Evolutionary conservation across 2,113 vertebrate species (phyloP).

Genomic region (Ammodramus savannarum): DNA sequence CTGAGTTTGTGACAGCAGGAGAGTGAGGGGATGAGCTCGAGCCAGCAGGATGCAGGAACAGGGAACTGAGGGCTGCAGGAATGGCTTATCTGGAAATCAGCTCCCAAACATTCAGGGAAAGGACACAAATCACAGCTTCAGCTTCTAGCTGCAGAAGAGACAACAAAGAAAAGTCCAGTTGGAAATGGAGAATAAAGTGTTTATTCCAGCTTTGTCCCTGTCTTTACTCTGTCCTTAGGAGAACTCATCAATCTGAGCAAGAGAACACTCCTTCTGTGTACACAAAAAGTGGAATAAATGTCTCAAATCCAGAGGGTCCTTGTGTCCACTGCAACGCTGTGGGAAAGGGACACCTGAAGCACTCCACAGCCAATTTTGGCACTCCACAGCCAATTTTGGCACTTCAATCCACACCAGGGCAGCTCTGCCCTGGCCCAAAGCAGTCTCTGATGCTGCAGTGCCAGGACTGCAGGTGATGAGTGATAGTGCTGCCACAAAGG

Average conservation of each 20-base stretch:
- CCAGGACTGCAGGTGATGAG: no score
- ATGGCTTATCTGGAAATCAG: neutral
- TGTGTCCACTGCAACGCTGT: rapidly evolving
- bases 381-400: neutral
- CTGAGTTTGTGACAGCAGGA: neutral
- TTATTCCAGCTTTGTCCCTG: neutral
- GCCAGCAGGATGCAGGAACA: neutral
- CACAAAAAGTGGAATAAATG: neutral
- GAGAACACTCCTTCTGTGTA: rapidly evolving
- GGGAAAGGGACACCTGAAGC: neutral
- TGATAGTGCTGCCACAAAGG: rapidly evolving
- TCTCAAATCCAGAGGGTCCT: neutral
- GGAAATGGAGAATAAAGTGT: neutral
- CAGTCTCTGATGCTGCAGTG: rapidly evolving
- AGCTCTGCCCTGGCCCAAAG: neutral
- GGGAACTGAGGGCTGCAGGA: rapidly evolving
- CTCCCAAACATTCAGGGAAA: neutral
- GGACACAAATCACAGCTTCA: neutral
- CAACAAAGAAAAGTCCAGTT: neutral
- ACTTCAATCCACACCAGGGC: rapidly evolving
- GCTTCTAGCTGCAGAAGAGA: neutral
- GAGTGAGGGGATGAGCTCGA: neutral
- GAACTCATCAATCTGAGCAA: neutral
- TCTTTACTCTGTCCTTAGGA: neutral
- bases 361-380: no score